Evolutionary conservation across 2,113 vertebrate species (phyloP).

Genomic region (Albula glossodonta): DNA sequence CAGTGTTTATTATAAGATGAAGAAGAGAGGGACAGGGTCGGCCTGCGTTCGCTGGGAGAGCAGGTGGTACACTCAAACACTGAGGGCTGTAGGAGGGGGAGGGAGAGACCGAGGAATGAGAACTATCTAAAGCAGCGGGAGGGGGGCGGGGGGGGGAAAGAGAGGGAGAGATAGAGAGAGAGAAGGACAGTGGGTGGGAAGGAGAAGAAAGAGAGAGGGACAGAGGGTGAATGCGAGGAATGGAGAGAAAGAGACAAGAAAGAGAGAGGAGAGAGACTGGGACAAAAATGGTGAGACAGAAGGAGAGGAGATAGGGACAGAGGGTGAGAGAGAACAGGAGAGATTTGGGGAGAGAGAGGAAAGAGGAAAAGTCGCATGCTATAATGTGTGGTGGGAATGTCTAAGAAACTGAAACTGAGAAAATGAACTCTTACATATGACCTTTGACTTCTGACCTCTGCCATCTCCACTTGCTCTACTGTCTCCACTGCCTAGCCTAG

Average conservation of each 20-base stretch:
- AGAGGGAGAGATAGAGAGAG: neutral
- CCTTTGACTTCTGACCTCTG: constrained; percentile 11
- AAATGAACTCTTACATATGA: neutral
- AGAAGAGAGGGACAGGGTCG: constrained; percentile 78
- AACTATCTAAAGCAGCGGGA: neutral
- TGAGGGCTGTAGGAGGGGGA: neutral
- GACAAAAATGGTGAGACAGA: neutral
- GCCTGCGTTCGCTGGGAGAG: constrained; percentile 73
- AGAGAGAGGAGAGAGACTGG: no score
- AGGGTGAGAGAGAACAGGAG: no score
- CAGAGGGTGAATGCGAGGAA: neutral
- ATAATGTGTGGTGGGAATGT: no score
- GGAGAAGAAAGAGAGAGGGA: constrained; percentile 2
- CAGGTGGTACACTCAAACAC: constrained; percentile 74
- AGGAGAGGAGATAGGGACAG: neutral
- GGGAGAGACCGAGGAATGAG: constrained; percentile 8
- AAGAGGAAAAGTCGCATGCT: no score
- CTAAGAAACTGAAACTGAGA: neutral
- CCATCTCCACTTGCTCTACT: neutral
- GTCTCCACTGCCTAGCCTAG: neutral
- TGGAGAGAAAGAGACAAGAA: neutral
- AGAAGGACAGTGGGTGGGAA: neutral
- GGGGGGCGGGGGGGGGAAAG: neutral
- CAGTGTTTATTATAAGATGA: constrained; percentile 86
- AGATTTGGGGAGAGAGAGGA: no score